Evolutionary conservation across 2,113 vertebrate species (phyloP).

Genomic region (Notothenia rossii): DNA sequence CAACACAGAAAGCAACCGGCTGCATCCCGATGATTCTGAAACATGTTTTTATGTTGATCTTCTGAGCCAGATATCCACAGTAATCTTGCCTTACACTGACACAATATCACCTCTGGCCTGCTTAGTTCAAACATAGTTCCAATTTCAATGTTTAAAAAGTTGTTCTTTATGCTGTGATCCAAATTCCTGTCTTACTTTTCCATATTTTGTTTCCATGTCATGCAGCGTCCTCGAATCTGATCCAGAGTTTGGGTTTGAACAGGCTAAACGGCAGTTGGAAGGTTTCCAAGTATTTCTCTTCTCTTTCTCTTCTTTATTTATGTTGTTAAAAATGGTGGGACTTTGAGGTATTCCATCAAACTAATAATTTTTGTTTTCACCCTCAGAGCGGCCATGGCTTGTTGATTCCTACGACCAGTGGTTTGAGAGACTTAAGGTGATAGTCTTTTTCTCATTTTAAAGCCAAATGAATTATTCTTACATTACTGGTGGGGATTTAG

Average conservation of each 20-base stretch:
- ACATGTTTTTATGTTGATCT: not conserved
- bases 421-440: conserved; percentile 92
- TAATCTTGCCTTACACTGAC: not conserved
- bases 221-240: conserved; percentile 93
- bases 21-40: not conserved
- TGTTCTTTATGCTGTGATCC: not conserved
- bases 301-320: not conserved
- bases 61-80: not conserved
- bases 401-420: conserved; percentile 92
- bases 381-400: conserved; percentile 93
- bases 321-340: too few relatives aligned
- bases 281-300: conserved; percentile 80
- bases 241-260: conserved; percentile 95
- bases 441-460: not conserved
- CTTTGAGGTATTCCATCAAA: not conserved
- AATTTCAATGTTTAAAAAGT: not conserved
- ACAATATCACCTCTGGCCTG: not conserved
- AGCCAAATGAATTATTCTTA: not conserved
- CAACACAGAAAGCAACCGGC: not conserved
- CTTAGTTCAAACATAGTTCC: not conserved
- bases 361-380: conserved; percentile 3
- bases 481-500: not conserved
- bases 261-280: conserved; percentile 95
- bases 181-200: not conserved
- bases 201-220: conserved; percentile 2